Evolutionary conservation across 2,113 vertebrate genomes (phyloP), one percentile per base, ranked within the genome.

Genomic region (Elephantulus edwardii): DNA sequence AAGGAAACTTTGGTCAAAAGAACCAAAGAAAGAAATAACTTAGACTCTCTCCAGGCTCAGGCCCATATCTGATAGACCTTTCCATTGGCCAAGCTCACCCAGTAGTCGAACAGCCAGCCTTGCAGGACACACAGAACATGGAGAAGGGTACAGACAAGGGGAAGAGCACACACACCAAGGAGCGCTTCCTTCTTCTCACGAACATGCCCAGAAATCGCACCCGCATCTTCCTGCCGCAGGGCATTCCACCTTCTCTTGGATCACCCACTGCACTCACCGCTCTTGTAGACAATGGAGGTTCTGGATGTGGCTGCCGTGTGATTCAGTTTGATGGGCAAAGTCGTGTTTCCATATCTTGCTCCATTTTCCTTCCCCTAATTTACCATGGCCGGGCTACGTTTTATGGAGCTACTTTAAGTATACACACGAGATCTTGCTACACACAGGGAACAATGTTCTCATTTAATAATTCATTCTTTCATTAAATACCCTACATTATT

Each of bases 401-500:
- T 94, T 96, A 97, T 90, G 83, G 76, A 93, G 86, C 92, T 92
- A 95, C 95, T 96, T 97, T 96, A 96, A 96, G 95, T 92, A 91
- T 77, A 83, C 89, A 77, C 81, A 88, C 46, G 94, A 97, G 96
- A 96, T 97, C 96, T 93, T 97, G 96, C 89, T 91, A 95, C 83
- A 96, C 93, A 90, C 92, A 95, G 88, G 93, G 91, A 97, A 97
- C 97, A 97, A 97, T 97, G 96, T 88, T 83, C 90, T 96, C 94
- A 97, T 95, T 96, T 96, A 97, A 97, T 96, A 97, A 97, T 94
- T 91, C 96, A 97, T 94, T 94, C 93, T 90, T 97, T 97, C 91
- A 95, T 94, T 96, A 94, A 97, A 96, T 83, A 62, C 88, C 93
- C 93, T 84, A 91, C 48, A 0, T 96, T 97, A 97, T 97, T 97